Percentiles rank a stretch among this genome's conserved stretches.
These are phyloP conservation scores for Poeciliopsis prolifica DNA, from an alignment of 2,113 vertebrate species.

Conservation along the genomic window DNA sequence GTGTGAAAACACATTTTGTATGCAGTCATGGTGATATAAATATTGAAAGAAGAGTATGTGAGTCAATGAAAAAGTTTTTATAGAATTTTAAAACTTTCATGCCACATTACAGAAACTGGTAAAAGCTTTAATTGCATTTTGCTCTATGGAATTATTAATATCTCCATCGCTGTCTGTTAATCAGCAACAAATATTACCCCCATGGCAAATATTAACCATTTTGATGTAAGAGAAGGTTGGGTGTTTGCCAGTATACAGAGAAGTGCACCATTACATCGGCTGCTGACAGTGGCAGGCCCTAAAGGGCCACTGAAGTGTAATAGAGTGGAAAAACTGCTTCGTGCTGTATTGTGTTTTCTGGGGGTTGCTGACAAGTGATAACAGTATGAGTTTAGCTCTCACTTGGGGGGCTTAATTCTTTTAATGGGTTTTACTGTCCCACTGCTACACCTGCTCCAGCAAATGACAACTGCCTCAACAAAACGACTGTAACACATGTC, in stretches of 20 bases:
- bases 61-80: not conserved
- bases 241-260: constrained; percentile 29
- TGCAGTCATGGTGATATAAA: not conserved
- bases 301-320: constrained; percentile 33
- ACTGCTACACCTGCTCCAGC: constrained; percentile 42
- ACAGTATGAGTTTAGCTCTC: constrained; percentile 40
- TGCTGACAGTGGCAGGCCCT: constrained; percentile 40
- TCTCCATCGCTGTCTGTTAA: not conserved
- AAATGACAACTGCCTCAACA: constrained; percentile 18
- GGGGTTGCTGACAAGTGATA: constrained; percentile 46
- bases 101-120: not conserved
- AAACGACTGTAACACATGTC: constrained; percentile 49
- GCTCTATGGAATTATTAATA: not conserved
- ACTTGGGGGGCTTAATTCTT: constrained; percentile 20
- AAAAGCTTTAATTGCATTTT: not conserved
- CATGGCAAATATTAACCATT: not conserved
- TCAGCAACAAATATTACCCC: not conserved
- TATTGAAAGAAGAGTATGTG: not conserved
- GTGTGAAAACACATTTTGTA: not conserved
- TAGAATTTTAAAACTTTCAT: not conserved
- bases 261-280: constrained; percentile 15
- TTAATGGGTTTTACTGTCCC: constrained; percentile 18
- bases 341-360: constrained; percentile 17
- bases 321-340: constrained; percentile 55
- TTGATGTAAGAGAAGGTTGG: constrained; percentile 1